Base-by-base conservation (phyloP, 2,888 invertebrate species). In the Leuctra nigra region DNA sequence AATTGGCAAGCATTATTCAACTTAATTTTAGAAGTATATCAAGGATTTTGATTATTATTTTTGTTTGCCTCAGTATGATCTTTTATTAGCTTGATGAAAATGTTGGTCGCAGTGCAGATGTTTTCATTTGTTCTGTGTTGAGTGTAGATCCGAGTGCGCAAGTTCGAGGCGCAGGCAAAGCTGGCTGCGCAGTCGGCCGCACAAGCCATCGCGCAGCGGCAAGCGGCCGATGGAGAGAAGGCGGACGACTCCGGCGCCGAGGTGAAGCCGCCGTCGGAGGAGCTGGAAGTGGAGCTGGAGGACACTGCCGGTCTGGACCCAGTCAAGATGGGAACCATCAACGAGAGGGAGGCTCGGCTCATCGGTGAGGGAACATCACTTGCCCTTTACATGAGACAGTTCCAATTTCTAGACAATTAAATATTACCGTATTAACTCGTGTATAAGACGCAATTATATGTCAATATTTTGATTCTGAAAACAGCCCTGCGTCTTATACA, bases 341-440 rank as follows among this genome's bases (percentile, higher is more conserved):
- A 73, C 22, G 80, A 80, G 63, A 75, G 74, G 57, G 84, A 86
- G 69, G 91, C 89, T 0, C 84, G 83, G 69, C 76, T 91, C n/a
- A 84, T 91, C 63, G 89, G 90, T 58, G 66, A 61, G 61, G 54
- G 24, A 11, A 14, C 11, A 16, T n/a, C n/a, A n/a, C n/a, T n/a
- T n/a, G n/a, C n/a, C n/a, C n/a, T 23, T 11, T 23, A 23, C 4
- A 2, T 39, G 13, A 2, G 18, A 1, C 24, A 53, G 2, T 7
- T 35, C 23, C 41, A 13, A 56, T 22, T n/a, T n/a, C n/a, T n/a
- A n/a, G n/a, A n/a, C n/a, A n/a, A n/a, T n/a, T n/a, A n/a, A n/a
- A n/a, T n/a, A n/a, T n/a, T n/a, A n/a, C n/a, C n/a, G n/a, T n/a
- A n/a, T n/a, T n/a, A n/a, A n/a, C n/a, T n/a, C n/a, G n/a, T n/a